Conservation (phyloP, 2,113 vertebrate genomes). For the Oncorhynchus gorbuscha region DNA sequence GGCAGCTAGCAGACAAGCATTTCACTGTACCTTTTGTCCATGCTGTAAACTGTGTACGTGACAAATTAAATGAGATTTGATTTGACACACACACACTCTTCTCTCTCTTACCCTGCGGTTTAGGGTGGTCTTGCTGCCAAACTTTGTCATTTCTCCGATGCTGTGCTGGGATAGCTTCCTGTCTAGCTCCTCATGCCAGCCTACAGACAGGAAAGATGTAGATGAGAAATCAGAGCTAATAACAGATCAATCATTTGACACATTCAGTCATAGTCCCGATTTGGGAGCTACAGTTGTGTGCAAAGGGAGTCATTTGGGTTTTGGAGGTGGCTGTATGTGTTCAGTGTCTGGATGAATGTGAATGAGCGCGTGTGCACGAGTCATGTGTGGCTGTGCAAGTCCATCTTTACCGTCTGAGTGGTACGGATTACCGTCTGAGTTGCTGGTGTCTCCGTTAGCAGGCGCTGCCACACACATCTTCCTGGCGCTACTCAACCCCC, state of each 20-base stretch:
- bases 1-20: no score
- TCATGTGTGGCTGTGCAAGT: no score
- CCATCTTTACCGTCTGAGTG: no score
- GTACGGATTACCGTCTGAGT: constrained; percentile 62
- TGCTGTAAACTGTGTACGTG: no score
- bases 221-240: not conserved
- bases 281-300: no score
- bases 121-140: constrained; percentile 90
- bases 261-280: not conserved
- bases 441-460: constrained; percentile 82
- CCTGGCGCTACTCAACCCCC: constrained; percentile 85
- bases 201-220: constrained; percentile 51
- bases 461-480: constrained; percentile 77
- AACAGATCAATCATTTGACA: not conserved
- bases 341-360: not conserved
- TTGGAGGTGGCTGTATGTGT: no score
- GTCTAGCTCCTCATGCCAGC: constrained; percentile 88
- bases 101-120: constrained; percentile 82
- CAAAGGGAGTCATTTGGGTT: no score
- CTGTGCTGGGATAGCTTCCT: constrained; percentile 93
- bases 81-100: not conserved
- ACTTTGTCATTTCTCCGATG: constrained; percentile 86
- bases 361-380: no score
- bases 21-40: no score
- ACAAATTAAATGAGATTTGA: no score